These are phyloP conservation scores for Tetramorium alpestre DNA, from an alignment of 1,140 invertebrate genomes.

Conservation along the genomic window DNA sequence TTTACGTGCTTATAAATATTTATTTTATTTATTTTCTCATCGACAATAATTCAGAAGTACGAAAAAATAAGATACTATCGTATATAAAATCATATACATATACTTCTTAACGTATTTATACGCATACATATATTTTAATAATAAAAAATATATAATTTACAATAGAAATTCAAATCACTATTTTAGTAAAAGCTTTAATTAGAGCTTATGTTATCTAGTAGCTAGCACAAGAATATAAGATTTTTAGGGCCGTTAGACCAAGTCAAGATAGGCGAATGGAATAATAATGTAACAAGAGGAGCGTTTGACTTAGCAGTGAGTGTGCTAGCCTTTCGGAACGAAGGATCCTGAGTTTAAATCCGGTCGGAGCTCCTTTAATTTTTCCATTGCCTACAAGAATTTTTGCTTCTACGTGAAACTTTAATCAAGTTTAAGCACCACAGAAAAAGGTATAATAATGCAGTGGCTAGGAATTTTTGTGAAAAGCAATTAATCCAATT, in stretches of 20 bases:
- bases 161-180: background rate
- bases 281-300: no score
- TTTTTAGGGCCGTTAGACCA: no score
- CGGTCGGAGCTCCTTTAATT: no score
- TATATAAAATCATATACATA: background rate
- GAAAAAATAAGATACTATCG: background rate
- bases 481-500: conserved; percentile 16
- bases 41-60: background rate
- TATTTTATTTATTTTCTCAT: conserved; percentile 15
- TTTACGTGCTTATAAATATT: background rate
- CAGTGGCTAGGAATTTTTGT: background rate
- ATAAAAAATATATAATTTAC: conserved; percentile 7
- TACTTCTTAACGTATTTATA: background rate
- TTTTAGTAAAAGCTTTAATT: background rate
- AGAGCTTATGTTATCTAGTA: conserved; percentile 15
- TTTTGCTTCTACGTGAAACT: conserved; percentile 8
- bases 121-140: background rate
- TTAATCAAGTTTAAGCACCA: background rate
- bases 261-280: no score
- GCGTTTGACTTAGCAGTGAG: no score
- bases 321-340: no score
- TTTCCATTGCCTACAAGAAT: background rate
- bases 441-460: background rate
- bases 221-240: no score
- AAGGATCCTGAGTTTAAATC: no score